These are phyloP conservation scores for Hystrix brachyura DNA, from an alignment of 2,113 vertebrate genomes.

Conservation along the genomic window DNA sequence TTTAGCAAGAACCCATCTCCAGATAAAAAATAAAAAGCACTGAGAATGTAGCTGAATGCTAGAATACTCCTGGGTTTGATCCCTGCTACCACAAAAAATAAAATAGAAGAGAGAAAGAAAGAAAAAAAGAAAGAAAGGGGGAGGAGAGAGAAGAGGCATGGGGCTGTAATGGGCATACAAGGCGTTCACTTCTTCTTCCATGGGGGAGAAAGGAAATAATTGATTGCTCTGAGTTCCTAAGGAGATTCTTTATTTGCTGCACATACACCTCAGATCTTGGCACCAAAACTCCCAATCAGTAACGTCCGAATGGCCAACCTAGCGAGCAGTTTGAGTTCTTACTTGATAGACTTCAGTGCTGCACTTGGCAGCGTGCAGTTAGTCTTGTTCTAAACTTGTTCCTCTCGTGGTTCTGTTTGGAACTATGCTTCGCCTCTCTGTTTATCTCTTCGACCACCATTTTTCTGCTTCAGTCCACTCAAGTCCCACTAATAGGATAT, in stretches of 20 bases:
- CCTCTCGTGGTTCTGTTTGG: not conserved
- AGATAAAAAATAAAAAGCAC: not conserved
- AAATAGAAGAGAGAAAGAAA: not conserved
- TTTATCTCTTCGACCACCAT: not conserved
- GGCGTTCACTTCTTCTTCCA: not conserved
- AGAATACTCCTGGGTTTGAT: not conserved
- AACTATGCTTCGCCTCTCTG: too few species aligned
- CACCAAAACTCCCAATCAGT: not conserved
- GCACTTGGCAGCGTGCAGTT: not conserved
- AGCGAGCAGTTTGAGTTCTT: not conserved
- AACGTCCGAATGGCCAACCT: not conserved
- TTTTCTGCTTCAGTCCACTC: not conserved
- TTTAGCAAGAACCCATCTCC: not conserved
- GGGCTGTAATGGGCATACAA: fast-evolving
- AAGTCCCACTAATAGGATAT: not conserved
- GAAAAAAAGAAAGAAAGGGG: not conserved
- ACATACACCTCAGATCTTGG: not conserved
- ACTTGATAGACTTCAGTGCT: not conserved
- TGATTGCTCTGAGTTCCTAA: not conserved
- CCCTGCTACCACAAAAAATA: not conserved
- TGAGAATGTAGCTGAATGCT: not conserved
- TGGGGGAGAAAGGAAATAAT: not conserved
- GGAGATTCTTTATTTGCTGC: not conserved
- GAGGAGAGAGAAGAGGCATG: not conserved
- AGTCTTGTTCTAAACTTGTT: not conserved